Evolutionary conservation across 1,140 invertebrate genomes (phyloP).

Genomic region (Drosophila funebris): DNA sequence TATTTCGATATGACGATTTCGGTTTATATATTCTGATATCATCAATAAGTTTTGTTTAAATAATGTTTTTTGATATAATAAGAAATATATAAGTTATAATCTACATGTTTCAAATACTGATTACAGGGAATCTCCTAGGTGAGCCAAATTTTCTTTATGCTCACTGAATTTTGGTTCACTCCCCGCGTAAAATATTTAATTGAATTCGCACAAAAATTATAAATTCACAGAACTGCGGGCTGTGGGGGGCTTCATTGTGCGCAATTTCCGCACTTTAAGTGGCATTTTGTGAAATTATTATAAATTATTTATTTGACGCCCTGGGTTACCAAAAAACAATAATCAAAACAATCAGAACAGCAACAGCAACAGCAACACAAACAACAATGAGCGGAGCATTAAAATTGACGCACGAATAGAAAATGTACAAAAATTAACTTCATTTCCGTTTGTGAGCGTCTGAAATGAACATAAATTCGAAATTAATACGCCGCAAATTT

Average conservation of each 20-base stretch:
- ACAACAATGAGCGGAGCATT: constrained; percentile 41
- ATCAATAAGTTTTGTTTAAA: too few relatives aligned
- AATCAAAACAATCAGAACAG: constrained; percentile 37
- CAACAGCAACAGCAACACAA: background rate
- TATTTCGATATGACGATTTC: too few relatives aligned
- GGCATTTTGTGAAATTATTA: constrained; percentile 65
- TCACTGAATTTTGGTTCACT: background rate
- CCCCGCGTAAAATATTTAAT: constrained; percentile 31
- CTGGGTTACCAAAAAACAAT: constrained; percentile 38
- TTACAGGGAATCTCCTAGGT: background rate
- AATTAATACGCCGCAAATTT: constrained; percentile 48
- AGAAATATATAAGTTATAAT: too few relatives aligned
- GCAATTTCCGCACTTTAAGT: constrained; percentile 62
- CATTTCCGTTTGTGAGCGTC: constrained; percentile 46
- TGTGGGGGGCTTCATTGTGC: constrained; percentile 45
- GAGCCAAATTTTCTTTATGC: background rate
- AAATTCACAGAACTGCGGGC: constrained; percentile 41
- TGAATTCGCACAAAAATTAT: constrained; percentile 46
- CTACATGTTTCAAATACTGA: too few relatives aligned
- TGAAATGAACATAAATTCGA: constrained; percentile 51
- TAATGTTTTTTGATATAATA: too few relatives aligned
- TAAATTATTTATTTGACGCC: constrained; percentile 55
- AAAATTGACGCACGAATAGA: constrained; percentile 61
- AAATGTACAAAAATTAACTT: constrained; percentile 58
- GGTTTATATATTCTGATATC: too few relatives aligned